Base-by-base conservation (phyloP, 92 coral and sea anemone species). In the Desmophyllum pertusum region DNA sequence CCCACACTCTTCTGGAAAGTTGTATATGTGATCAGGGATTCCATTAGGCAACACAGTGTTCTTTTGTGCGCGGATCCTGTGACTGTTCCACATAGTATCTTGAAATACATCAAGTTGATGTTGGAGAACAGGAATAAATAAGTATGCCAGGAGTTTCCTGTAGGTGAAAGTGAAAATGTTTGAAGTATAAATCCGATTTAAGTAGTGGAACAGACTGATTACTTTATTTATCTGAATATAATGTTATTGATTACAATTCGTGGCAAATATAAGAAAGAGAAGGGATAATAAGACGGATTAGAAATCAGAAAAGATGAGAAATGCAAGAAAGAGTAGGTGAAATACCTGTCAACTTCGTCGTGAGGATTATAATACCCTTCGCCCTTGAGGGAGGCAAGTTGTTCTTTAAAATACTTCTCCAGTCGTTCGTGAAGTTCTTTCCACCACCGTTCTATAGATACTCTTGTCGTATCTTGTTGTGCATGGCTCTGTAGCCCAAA, bases 401-500 rank as follows among this genome's bases (percentile, higher is more conserved):
- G 87, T 66, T 83, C 87, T 61, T 83, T 83, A 70, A 83, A 75
- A 52, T 76, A 76, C 36, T 76, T 76, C 40, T 59, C 81, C 81
- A 76, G 41, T 52, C 81, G 41, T 52, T 76, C 81, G 30, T 76
- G 81, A 52, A 76, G 81, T 76, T 76, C 81, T 67, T 40, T 76
- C 81, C 81, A 76, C 81, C 81, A 76, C 40, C 68, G 41, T 38
- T 76, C 81, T 13, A 35, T 76, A 5, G 63, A 40, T 83, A 55
- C 17, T 50, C 80, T 40, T 83, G 87, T 42, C 83, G 42, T 13
- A 84, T 67, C 76, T 76, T 84, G 30, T 76, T 84, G 59, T 75
- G 86, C 86, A 64, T 74, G 37, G 87, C 87, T 37, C 76, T 82
- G 61, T 75, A 84, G 30, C 82, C 87, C 29, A 84, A 51, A 23